phyloP scores from a whole-genome alignment of 2,113 vertebrate species.

The Agapornis roseicollis region DNA sequence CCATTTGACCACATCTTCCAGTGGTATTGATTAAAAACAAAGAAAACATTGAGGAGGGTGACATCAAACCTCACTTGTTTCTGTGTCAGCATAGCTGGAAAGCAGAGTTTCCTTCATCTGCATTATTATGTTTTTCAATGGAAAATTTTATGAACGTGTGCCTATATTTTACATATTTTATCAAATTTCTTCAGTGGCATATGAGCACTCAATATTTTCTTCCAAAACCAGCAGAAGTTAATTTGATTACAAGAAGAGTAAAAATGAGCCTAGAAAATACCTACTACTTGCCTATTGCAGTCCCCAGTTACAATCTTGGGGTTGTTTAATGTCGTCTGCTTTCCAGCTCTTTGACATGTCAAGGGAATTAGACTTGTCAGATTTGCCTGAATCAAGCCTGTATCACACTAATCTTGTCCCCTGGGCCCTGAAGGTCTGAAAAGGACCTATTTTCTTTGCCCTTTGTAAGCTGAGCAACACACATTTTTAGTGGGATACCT shows the following conservation, averaged over 20 bases:
- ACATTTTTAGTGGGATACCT: neutral
- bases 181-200: neutral
- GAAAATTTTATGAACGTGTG: neutral
- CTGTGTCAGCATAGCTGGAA: neutral
- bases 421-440: neutral
- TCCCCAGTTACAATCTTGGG: neutral
- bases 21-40: neutral
- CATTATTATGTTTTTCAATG: neutral
- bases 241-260: neutral
- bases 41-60: neutral
- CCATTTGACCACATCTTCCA: neutral
- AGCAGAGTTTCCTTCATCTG: neutral
- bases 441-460: neutral
- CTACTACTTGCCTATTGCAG: fast-evolving
- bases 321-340: neutral
- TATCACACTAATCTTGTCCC: neutral
- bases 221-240: neutral
- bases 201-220: neutral
- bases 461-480: neutral
- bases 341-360: neutral
- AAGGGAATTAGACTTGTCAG: neutral
- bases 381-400: neutral
- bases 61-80: neutral
- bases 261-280: neutral
- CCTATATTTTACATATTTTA: neutral